Evolutionary conservation across 2,113 vertebrate species (phyloP), one percentile per base, ranked within the genome.

Genomic region (Urocitellus parryii): DNA sequence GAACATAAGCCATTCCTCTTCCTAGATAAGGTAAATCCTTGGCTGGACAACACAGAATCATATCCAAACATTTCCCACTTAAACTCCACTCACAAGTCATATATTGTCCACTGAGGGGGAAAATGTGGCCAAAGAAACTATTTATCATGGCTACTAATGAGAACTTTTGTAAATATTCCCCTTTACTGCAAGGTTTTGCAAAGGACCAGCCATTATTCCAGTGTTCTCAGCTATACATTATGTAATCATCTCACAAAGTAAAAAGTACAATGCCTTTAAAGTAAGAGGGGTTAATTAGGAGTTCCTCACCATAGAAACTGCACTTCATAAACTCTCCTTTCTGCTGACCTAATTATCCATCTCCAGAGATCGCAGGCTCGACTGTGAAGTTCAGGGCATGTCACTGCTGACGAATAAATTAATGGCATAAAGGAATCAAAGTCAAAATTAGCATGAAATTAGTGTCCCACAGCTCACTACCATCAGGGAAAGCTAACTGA

Each of bases 361-460:
- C 93, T 97, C 85, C 76, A 56, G 78, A 93, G 91, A 58, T 79
- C 42, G 82, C 63, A 63, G 42, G 29, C 63, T 85, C 79, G 39
- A 37, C 68, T 96, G 65, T 97, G 73, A 95, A 95, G 73, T 74
- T 45, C 97, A 95, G 42, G 53, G 32, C 42, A 74, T 67, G 79
- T 80, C 63, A 96, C 22, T 95, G n/a, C 76, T 96, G 87, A 94
- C 63, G 97, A 98, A 98, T 93, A 96, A 96, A 97, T 96, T 94
- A 97, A 65, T 34, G 93, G 27, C 14, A 92, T 32, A 51, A 88
- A 70, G 67, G 67, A 97, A 97, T 95, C 95, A 98, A 96, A 98
- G 17, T 95, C 88, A 96, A 93, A 14, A 98, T 95, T 97, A 97
- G 63, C 48, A 73, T 97, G 82, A 98, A 97, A 97, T 96, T 93